A percentile compares a stretch with the other conserved stretches of the same genome.
Conservation (phyloP, 2,113 vertebrate genomes). For the Protomyctophum bolini region DNA sequence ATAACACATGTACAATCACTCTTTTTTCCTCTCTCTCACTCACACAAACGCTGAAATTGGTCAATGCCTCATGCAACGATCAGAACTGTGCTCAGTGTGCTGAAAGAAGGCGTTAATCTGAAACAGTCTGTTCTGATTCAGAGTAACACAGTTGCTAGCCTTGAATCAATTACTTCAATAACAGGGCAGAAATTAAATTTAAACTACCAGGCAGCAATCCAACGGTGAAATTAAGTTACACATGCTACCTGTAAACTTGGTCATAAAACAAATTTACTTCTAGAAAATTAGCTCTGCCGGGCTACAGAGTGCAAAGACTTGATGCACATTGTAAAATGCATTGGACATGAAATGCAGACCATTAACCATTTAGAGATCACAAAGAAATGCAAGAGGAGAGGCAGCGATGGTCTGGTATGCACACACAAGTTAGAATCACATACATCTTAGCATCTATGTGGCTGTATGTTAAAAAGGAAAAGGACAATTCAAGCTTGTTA, state of each 20-base stretch:
- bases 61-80: constrained; percentile 14
- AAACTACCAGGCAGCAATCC: not conserved
- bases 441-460: constrained; percentile 10
- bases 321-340: not conserved
- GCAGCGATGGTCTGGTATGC: not conserved
- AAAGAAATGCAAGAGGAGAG: not conserved
- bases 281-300: constrained; percentile 10
- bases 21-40: not conserved
- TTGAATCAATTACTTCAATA: constrained; percentile 13
- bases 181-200: constrained; percentile 17
- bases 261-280: constrained; percentile 12
- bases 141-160: not conserved
- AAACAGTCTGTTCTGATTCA: not conserved
- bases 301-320: constrained; percentile 10
- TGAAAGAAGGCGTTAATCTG: not conserved
- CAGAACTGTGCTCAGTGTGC: too few species aligned
- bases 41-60: not conserved
- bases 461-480: constrained; percentile 1
- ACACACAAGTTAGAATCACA: constrained; percentile 21
- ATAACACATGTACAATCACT: not conserved
- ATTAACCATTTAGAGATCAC: too few species aligned
- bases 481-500: constrained; percentile 17
- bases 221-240: constrained; percentile 6
- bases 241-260: constrained; percentile 13
- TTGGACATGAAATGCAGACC: too few species aligned